These are phyloP conservation scores for Laterallus jamaicensis DNA, from an alignment of 2,113 vertebrate genomes.

Conservation along the genomic window DNA sequence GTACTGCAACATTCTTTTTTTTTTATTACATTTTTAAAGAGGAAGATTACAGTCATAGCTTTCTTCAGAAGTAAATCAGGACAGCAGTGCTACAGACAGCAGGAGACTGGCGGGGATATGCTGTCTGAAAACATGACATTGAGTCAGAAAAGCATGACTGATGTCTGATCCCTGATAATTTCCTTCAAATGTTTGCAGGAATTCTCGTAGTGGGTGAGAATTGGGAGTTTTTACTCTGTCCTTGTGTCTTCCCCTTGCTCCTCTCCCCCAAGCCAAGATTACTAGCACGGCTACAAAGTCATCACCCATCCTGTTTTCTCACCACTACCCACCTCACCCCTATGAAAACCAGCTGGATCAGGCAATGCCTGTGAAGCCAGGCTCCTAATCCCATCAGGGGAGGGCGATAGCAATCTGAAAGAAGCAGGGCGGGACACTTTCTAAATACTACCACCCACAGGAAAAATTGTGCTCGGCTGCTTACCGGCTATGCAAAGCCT, in stretches of 20 bases:
- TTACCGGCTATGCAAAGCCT: neutral
- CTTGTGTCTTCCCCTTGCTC: neutral
- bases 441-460: slow-evolving; percentile 50
- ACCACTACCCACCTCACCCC: neutral
- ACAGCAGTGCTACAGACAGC: neutral
- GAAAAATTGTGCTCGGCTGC: slow-evolving; percentile 7
- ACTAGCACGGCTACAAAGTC: neutral
- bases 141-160: slow-evolving; percentile 31
- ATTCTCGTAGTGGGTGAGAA: neutral
- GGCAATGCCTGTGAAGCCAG: slow-evolving; percentile 5
- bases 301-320: slow-evolving; percentile 23
- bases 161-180: neutral
- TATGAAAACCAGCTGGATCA: slow-evolving; percentile 14
- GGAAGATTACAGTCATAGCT: neutral
- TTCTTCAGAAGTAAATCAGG: neutral
- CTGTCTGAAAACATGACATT: neutral
- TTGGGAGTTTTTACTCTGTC: neutral
- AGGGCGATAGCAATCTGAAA: slow-evolving; percentile 31
- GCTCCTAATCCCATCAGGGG: slow-evolving; percentile 20
- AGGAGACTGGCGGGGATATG: neutral
- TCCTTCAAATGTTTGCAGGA: neutral
- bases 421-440: slow-evolving; percentile 15
- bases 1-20: neutral
- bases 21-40: neutral
- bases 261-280: neutral